Percentiles rank a stretch among this genome's conserved stretches.
Conservation (phyloP, 2,888 invertebrate species). For the Crepidodera aurea region DNA sequence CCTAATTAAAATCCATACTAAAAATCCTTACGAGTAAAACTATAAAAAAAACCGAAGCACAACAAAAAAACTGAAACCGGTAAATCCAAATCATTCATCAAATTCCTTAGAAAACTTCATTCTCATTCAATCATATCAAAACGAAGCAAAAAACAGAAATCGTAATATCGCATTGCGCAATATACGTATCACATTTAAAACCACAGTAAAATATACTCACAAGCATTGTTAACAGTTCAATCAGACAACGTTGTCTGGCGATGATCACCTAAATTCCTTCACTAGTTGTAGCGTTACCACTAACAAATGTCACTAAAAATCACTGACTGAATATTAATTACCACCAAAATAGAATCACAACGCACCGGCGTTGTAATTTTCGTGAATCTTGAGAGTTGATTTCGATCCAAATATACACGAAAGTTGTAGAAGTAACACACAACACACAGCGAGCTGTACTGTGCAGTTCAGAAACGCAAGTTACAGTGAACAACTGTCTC, state of each 20-base stretch:
- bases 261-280: slow-evolving; percentile 33
- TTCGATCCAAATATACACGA: slow-evolving; percentile 3
- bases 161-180: slow-evolving; percentile 31
- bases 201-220: slow-evolving; percentile 46
- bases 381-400: slow-evolving; percentile 17
- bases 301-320: slow-evolving; percentile 27
- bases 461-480: slow-evolving; percentile 38
- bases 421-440: slow-evolving; percentile 17
- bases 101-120: background rate
- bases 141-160: background rate
- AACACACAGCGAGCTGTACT: slow-evolving; percentile 26
- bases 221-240: slow-evolving; percentile 47
- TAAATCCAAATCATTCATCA: background rate
- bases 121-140: background rate
- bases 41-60: too few relatives aligned
- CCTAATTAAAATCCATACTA: too few relatives aligned
- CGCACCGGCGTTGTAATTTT: slow-evolving; percentile 28
- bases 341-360: slow-evolving; percentile 24
- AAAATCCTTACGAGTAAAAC: too few relatives aligned
- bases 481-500: slow-evolving; percentile 37
- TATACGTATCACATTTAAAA: slow-evolving; percentile 36
- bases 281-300: slow-evolving; percentile 23
- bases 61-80: slow-evolving; percentile 4
- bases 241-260: slow-evolving; percentile 38
- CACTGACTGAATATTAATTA: slow-evolving; percentile 31